Conservation (phyloP, 2,113 vertebrate genomes). For the Holacanthus passer region DNA sequence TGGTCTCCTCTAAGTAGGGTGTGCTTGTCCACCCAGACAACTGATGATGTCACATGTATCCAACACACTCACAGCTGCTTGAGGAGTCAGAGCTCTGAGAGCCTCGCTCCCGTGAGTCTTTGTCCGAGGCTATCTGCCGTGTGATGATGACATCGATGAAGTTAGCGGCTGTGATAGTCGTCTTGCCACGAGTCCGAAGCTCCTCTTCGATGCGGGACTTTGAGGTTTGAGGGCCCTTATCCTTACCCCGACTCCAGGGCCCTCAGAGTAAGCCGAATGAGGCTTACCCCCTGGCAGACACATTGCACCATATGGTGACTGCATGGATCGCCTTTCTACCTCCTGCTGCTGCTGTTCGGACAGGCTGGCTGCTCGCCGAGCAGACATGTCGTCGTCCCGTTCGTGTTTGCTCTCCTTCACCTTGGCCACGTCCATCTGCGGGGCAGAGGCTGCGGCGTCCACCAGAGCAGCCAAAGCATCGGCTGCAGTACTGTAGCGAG, state of each 20-base stretch:
- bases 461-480: conserved; percentile 95
- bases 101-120: conserved; percentile 93
- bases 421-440: conserved; percentile 96
- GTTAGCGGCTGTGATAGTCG: conserved; percentile 97
- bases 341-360: conserved; percentile 88
- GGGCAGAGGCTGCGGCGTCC: conserved; percentile 94
- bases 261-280: conserved; percentile 89
- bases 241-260: conserved; percentile 86
- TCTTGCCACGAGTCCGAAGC: conserved; percentile 96
- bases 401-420: conserved; percentile 93
- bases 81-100: conserved; percentile 97
- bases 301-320: conserved; percentile 80
- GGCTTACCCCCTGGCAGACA: conserved; percentile 87
- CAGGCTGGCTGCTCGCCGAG: conserved; percentile 85
- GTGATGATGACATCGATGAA: conserved; percentile 99
- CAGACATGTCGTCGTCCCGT: conserved; percentile 89
- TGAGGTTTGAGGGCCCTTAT: conserved; percentile 90
- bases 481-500: conserved; percentile 95
- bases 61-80: conserved; percentile 90
- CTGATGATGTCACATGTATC: not conserved
- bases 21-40: not conserved
- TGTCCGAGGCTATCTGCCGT: conserved; percentile 96
- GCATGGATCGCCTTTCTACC: conserved; percentile 84
- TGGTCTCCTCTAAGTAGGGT: not conserved
- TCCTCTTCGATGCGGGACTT: conserved; percentile 98